Evolutionary conservation across 1,140 invertebrate species (phyloP), one percentile per base, ranked within the genome.

Genomic region (Drosophila murphyi): DNA sequence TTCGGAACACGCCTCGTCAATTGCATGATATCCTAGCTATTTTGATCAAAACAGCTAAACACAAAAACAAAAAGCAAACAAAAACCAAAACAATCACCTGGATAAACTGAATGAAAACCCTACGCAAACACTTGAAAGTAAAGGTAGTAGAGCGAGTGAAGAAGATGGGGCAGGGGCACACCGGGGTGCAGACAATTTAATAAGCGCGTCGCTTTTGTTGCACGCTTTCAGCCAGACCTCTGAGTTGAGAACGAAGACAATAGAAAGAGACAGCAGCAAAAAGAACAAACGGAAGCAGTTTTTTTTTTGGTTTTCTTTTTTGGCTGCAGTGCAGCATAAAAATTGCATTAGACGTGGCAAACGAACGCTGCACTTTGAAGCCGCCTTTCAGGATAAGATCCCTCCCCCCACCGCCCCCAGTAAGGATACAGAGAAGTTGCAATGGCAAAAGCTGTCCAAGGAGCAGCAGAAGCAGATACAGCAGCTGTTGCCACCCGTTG

Each of bases 311-410:
- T 43, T 43, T 43, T 4, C 6, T 39, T 72, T 69, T 82, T 59
- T 57, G 52, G 68, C 72, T 77, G 70, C 69, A 88, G 68, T 80
- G 83, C 82, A 82, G 83, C 82, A 82, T 87, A 88, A 82, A 77
- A 88, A 87, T 87, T 88, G 82, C 82, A 87, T 87, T 87, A 87
- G 83, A 47, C 41, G 64, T 59, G 67, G 61, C 76, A 80, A 82
- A 82, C 55, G 61, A 69, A 67, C 63, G 43, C 56, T 52, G 51
- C 45, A 62, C 74, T 76, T 82, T 68, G 62, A 78, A 73, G 61
- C 57, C n/a, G 10, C 45, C 62, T 1, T 20, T 20, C 20, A 20
- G 20, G 20, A 20, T 20, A 2, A 20, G 20, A 20, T 20, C 1
- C 20, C 20, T 20, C 1, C 1, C 20, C 20, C 20, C 20, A 20